Base-by-base conservation (phyloP, 2,113 vertebrate species). In the Callocephalon fimbriatum region DNA sequence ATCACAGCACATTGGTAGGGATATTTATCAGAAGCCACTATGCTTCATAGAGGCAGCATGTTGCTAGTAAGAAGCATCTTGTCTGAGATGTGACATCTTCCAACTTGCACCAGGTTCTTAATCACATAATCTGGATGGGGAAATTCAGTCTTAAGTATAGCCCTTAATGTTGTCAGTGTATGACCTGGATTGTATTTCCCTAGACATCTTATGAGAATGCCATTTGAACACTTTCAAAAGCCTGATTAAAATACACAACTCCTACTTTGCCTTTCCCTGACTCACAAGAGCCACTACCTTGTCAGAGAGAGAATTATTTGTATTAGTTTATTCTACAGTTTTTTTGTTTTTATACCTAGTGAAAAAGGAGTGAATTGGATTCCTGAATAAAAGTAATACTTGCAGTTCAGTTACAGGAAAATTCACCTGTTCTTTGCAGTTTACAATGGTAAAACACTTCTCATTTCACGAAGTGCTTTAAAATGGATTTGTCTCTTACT, bases 1-100 rank as follows among this genome's bases (percentile, higher is more conserved):
- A 56, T 25, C 61, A 20, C 12, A 68, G 79, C 86, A 47, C 48
- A 7, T 10, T 32, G 19, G 1, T 6, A 66, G 62, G 40, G 37
- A 7, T 6, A 6, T 7, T 0, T 2, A 25, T 1, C 37, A 75
- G 38, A 31, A 85, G 31, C 37, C 65, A 25, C 10, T 1, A 0
- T 6, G 27, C 27, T 51, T 22, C 47, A 22, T 2, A 61, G 38
- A 50, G 35, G 6, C 0, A 0, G 53, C 62, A 26, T 3, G 0
- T 4, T 10, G 42, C 37, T 71, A 40, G 27, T 26, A 71, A 23
- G n/a, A 58, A 72, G 67, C 47, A 50, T 13, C 56, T 23, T 25
- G 42, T 42, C 65, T 50, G 45, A 82, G 20, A 44, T 26, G 40
- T 25, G 31, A 48, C n/a, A n/a, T 31, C 67, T 83, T 63, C 44